A percentile compares a stretch with the other conserved stretches of the same genome.
These are phyloP conservation scores for Drosophila incognita DNA, from an alignment of 2,888 invertebrate species.

Conservation along the genomic window DNA sequence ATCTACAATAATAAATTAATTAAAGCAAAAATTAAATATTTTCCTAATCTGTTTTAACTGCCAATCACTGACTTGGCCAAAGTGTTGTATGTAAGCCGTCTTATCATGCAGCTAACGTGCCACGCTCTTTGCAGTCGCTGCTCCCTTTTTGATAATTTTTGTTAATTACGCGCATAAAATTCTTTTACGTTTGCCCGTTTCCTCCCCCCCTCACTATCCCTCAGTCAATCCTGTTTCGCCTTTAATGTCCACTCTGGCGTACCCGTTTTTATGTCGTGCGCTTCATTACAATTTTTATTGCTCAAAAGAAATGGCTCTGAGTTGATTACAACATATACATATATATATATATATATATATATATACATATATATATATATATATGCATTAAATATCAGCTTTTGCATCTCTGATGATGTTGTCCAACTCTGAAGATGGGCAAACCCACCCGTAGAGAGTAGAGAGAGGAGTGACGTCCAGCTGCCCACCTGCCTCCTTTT, in stretches of 20 bases:
- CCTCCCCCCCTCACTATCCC: background rate
- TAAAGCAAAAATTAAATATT: background rate
- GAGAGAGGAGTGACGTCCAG: background rate
- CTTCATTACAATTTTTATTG: slow-evolving; percentile 77
- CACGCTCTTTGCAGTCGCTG: background rate
- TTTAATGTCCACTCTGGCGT: slow-evolving; percentile 61
- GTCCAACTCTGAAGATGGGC: slow-evolving; percentile 2
- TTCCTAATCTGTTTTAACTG: background rate
- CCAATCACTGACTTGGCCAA: slow-evolving; percentile 4
- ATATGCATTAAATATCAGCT: slow-evolving; percentile 6
- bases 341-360: slow-evolving; percentile 24
- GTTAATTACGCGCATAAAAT: slow-evolving; percentile 77
- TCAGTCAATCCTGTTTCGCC: slow-evolving; percentile 35
- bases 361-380: slow-evolving; percentile 7
- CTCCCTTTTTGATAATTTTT: slow-evolving; percentile 62
- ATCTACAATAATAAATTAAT: background rate
- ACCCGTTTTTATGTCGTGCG: slow-evolving; percentile 65
- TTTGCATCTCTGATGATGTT: slow-evolving; percentile 37
- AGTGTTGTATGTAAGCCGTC: slow-evolving; percentile 45
- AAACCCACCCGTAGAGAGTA: background rate
- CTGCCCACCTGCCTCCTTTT: slow-evolving; percentile 38
- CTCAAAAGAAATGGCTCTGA: slow-evolving; percentile 56
- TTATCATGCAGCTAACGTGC: slow-evolving; percentile 1
- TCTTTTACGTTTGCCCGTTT: slow-evolving; percentile 42
- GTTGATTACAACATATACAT: slow-evolving; percentile 51